These are phyloP conservation scores for Tridacna crocea DNA, from an alignment of 2,888 invertebrate species.

Conservation along the genomic window DNA sequence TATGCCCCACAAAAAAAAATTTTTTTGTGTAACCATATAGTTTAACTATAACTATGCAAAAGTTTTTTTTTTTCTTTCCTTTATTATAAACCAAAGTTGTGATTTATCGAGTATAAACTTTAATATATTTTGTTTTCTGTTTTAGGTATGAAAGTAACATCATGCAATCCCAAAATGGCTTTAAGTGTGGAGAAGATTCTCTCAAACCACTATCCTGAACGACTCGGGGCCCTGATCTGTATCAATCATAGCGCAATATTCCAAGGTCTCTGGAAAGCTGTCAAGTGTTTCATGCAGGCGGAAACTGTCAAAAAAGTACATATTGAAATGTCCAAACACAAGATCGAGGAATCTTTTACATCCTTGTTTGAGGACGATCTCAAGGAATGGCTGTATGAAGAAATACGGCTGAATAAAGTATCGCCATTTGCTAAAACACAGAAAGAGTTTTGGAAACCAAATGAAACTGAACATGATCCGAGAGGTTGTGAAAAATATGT, in stretches of 20 bases:
- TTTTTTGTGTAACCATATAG: too few relatives aligned
- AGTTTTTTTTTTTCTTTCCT: too few relatives aligned
- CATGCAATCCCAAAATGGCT: constrained; percentile 82
- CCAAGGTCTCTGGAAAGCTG: constrained; percentile 82
- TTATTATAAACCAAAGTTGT: too few relatives aligned
- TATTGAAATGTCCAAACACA: constrained; percentile 75
- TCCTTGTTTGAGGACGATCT: constrained; percentile 78
- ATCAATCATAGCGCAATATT: constrained; percentile 81
- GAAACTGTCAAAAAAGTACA: constrained; percentile 79
- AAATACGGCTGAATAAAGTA: constrained; percentile 79
- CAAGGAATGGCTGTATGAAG: constrained; percentile 78
- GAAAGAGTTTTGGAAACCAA: constrained; percentile 77
- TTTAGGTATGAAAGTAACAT: constrained; percentile 80
- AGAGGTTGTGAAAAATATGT: constrained; percentile 80
- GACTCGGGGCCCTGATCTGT: constrained; percentile 81
- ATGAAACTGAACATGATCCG: constrained; percentile 76
- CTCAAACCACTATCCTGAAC: constrained; percentile 82
- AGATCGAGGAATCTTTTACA: constrained; percentile 74
- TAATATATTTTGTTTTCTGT: not conserved
- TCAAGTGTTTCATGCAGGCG: constrained; percentile 79
- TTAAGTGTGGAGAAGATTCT: constrained; percentile 78
- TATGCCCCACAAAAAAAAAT: too few relatives aligned
- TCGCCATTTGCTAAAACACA: constrained; percentile 74
- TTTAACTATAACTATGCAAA: too few relatives aligned
- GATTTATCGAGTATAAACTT: too few relatives aligned